Evolutionary conservation across 2,888 invertebrate genomes (phyloP).

Genomic region (Athripsodes cinereus): DNA sequence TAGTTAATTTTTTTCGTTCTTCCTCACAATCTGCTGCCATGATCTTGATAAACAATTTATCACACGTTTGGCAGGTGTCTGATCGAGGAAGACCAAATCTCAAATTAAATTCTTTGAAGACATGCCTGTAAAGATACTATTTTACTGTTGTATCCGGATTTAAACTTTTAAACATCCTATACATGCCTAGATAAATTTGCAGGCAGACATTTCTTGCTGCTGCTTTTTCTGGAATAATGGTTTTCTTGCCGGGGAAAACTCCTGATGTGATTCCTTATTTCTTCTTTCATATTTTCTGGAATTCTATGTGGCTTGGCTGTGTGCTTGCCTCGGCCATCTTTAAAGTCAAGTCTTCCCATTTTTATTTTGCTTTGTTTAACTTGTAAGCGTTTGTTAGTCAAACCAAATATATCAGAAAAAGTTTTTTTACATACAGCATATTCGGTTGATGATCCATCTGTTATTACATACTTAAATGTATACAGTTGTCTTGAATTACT

Average conservation of each 20-base stretch:
- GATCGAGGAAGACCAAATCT: slow-evolving; percentile 2
- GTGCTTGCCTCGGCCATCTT: neutral
- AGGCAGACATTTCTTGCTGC: neutral
- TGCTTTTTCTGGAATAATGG: neutral
- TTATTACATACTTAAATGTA: neutral
- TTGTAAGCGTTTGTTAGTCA: neutral
- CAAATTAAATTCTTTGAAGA: slow-evolving; percentile 2
- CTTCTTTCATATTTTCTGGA: neutral
- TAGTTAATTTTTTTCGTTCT: neutral
- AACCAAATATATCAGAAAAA: slow-evolving; percentile 1
- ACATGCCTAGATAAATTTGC: neutral
- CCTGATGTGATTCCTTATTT: neutral
- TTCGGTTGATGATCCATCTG: neutral
- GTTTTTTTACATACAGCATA: slow-evolving; percentile 3
- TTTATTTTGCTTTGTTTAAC: neutral
- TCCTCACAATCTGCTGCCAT: neutral
- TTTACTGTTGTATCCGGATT: neutral
- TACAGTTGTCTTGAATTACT: neutral
- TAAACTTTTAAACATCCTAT: neutral
- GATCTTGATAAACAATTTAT: neutral
- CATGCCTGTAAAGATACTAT: neutral
- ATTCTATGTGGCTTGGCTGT: neutral
- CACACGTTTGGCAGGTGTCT: neutral
- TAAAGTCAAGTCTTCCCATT: neutral
- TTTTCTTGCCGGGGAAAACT: neutral